phyloP scores from a whole-genome alignment of 2,113 vertebrate genomes.

The Paralichthys olivaceus region DNA sequence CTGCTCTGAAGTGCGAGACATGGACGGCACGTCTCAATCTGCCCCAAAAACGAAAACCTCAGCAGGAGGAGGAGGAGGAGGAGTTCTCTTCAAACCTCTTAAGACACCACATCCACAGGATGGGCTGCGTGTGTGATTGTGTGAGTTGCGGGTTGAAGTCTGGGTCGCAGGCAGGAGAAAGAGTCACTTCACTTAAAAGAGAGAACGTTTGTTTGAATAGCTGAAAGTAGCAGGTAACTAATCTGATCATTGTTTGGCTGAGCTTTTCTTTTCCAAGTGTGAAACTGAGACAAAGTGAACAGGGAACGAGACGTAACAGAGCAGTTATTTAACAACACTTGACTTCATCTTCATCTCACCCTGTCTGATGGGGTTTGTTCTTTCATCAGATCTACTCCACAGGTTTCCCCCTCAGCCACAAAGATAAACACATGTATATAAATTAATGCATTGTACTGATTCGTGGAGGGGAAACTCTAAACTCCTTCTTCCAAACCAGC shows the following conservation, averaged over 20 bases:
- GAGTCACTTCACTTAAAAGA: constrained; percentile 52
- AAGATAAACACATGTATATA: not conserved
- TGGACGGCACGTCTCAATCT: constrained; percentile 15
- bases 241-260: not conserved
- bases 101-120: constrained; percentile 52
- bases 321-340: too few relatives aligned
- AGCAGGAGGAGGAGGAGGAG: constrained; percentile 22
- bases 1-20: constrained; percentile 4
- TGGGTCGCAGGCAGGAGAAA: constrained; percentile 46
- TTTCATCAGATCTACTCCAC: too few relatives aligned
- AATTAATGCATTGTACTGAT: not conserved
- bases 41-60: constrained; percentile 28
- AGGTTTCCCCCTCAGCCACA: not conserved
- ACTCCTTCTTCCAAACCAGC: not conserved
- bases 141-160: constrained; percentile 50
- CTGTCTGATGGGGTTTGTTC: too few relatives aligned
- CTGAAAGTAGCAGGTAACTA: not conserved
- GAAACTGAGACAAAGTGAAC: too few relatives aligned
- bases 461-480: not conserved
- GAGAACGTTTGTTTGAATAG: constrained; percentile 10
- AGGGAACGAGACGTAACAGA: not conserved
- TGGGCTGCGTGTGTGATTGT: constrained; percentile 20
- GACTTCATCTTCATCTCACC: too few relatives aligned
- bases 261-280: not conserved
- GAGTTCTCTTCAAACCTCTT: constrained; percentile 66